Conservation (phyloP, 2,797 vertebrate species). For the Rhincodon typus region DNA sequence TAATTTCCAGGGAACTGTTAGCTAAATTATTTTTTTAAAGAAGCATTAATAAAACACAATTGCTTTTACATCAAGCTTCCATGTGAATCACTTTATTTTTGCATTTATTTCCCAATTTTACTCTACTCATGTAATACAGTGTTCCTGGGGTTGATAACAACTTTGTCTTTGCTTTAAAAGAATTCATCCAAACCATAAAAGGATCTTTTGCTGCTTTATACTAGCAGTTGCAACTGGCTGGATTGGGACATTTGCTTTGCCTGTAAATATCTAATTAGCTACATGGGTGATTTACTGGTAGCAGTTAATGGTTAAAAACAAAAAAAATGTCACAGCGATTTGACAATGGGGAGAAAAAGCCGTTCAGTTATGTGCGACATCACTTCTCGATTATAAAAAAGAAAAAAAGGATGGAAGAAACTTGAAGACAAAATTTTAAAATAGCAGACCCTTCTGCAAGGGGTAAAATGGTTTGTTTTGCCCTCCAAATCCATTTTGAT, state of each 20-base stretch:
- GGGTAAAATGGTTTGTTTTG: too few relatives aligned
- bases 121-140: background rate
- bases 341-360: too few relatives aligned
- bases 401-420: too few relatives aligned
- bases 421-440: too few relatives aligned
- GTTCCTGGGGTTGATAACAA: background rate
- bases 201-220: background rate
- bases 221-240: background rate
- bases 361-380: too few relatives aligned
- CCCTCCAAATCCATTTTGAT: too few relatives aligned
- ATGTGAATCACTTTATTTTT: background rate
- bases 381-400: too few relatives aligned
- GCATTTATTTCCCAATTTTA: background rate
- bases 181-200: background rate
- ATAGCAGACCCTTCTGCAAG: too few relatives aligned
- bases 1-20: constrained; percentile 4
- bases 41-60: background rate
- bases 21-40: background rate
- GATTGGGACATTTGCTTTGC: background rate
- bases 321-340: too few relatives aligned
- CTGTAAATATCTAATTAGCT: too few relatives aligned
- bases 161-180: background rate
- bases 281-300: too few relatives aligned
- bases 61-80: background rate
- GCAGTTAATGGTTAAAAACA: too few relatives aligned